These are phyloP conservation scores for Luffia ferchaultella DNA, from an alignment of 2,888 invertebrate species.

Conservation along the genomic window DNA sequence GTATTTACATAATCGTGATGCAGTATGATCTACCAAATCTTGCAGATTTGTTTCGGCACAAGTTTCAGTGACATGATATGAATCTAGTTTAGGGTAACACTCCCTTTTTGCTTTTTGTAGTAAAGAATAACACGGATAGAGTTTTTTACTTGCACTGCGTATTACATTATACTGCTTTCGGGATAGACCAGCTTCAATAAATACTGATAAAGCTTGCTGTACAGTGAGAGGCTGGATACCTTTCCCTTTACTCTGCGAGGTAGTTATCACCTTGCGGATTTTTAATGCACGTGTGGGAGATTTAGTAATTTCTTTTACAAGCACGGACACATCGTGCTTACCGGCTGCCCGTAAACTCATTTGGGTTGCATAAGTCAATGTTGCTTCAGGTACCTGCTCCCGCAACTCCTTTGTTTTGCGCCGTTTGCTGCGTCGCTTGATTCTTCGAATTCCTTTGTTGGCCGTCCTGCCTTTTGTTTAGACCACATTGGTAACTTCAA, in stretches of 20 bases:
- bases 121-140: conserved; percentile 11
- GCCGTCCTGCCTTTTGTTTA: background rate
- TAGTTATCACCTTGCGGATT: background rate
- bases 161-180: conserved; percentile 11
- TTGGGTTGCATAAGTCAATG: background rate
- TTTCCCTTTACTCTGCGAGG: background rate
- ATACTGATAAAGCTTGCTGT: conserved; percentile 13
- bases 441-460: background rate
- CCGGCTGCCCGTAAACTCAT: background rate
- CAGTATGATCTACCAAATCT: conserved; percentile 7
- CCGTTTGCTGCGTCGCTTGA: background rate
- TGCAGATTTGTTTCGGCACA: conserved; percentile 6
- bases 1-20: background rate
- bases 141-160: conserved; percentile 7
- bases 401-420: background rate
- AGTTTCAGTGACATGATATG: conserved; percentile 3
- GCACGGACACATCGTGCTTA: background rate
- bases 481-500: background rate
- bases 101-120: conserved; percentile 9
- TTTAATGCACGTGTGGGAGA: background rate
- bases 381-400: background rate
- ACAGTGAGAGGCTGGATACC: conserved; percentile 2
- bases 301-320: background rate
- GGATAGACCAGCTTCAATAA: conserved; percentile 15
- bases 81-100: conserved; percentile 6